Evolutionary conservation across 2,113 vertebrate genomes (phyloP), one percentile per base, ranked within the genome.

Genomic region (Gasterosteus nipponicus): DNA sequence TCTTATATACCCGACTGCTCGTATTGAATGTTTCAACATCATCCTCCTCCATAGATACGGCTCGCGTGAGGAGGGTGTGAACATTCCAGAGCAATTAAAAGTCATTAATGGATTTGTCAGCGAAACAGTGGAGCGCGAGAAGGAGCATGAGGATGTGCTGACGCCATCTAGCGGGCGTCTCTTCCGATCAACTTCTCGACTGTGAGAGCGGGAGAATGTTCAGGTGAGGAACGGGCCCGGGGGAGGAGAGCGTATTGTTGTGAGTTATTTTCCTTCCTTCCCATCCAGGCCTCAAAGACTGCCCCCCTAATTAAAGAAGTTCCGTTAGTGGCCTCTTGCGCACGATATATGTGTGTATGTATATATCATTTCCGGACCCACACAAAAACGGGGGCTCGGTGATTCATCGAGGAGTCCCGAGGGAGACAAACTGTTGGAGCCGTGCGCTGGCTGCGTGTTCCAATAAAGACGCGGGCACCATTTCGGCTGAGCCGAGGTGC

Each of bases 111-210:
- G 73, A 72, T 87, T 88, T 73, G 83, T 76, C 81, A 75, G 79
- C 78, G 63, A 75, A 59, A 65, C 29, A 46, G 41, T 68, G 35
- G 51, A 68, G 64, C 19, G 71, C 73, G 59, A 75, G 59, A 75
- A 69, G 75, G 63, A 64, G 35, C 74, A 83, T 74, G 39, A 70
- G 77, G 49, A 78, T 91, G 77, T 76, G 84, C 68, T 80, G 69
- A 85, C 82, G 90, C 93, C 93, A 94, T 93, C 93, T 94, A 92
- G 92, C 63, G 93, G 92, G 15, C 7, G 60, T 71, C 38, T 77
- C 19, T 59, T 51, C 59, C 15, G 41, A 77, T 53, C 75, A 78
- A 81, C 58, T 82, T 84, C 42, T 38, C 19, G 54, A 29, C 35
- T 22, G 29, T 42, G 29, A 49, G 41, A 42, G 31, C 22, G 63